phyloP scores from a whole-genome alignment of 2,888 invertebrate species.

The Odiellus spinosus region DNA sequence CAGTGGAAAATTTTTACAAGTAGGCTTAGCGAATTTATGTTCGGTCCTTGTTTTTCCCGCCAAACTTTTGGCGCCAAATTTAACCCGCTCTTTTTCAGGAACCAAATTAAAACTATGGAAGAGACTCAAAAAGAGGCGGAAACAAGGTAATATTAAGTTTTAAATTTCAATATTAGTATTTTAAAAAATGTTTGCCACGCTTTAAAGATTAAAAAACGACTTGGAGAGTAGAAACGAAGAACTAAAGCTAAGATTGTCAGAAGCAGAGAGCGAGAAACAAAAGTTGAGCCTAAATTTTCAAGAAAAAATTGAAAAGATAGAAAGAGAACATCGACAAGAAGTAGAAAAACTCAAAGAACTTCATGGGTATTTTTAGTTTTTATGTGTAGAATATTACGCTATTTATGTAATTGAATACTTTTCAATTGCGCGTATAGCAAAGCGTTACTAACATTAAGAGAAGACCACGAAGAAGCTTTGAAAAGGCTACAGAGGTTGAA shows the following conservation, averaged over 20 bases:
- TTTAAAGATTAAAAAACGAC: slow-evolving; percentile 8
- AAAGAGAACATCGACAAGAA: slow-evolving; percentile 15
- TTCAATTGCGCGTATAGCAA: slow-evolving; percentile 5
- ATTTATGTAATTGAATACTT: background rate
- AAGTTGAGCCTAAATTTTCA: slow-evolving; percentile 7
- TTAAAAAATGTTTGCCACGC: too few species aligned
- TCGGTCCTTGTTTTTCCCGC: too few species aligned
- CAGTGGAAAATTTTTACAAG: too few species aligned
- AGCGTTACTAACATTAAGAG: slow-evolving; percentile 10
- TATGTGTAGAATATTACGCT: too few species aligned
- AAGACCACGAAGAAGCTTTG: slow-evolving; percentile 19
- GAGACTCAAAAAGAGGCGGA: too few species aligned
- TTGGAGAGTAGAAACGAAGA: slow-evolving; percentile 4
- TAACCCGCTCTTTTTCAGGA: too few species aligned
- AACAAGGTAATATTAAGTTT: too few species aligned
- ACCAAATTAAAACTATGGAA: too few species aligned
- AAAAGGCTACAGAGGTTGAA: slow-evolving; percentile 14
- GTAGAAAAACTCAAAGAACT: slow-evolving; percentile 16
- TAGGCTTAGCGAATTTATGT: too few species aligned
- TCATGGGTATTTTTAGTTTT: slow-evolving; percentile 13
- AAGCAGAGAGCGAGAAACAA: slow-evolving; percentile 10
- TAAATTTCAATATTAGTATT: too few species aligned
- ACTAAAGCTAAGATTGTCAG: slow-evolving; percentile 2
- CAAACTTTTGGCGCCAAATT: too few species aligned
- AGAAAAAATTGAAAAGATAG: slow-evolving; percentile 10